Conservation (phyloP, 2,113 vertebrate species). For the Phylloscopus trochilus region DNA sequence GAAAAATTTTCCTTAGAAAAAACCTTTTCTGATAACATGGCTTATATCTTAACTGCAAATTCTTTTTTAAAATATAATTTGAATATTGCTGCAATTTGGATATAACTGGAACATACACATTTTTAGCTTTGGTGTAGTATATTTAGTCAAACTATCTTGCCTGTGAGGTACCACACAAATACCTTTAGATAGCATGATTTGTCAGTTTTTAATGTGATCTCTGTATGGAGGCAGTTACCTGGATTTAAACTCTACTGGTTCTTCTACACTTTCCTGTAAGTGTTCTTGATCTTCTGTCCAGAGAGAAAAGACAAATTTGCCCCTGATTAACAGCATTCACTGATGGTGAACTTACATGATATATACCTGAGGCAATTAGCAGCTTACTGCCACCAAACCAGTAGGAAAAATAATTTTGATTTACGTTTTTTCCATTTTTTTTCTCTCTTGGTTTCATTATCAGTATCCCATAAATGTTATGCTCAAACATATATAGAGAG, state of each 20-base stretch:
- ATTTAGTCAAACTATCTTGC: neutral
- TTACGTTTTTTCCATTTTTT: neutral
- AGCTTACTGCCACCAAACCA: neutral
- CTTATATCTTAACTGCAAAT: neutral
- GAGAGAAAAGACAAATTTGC: neutral
- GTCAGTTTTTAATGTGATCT: neutral
- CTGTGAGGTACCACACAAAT: neutral
- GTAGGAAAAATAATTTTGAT: neutral
- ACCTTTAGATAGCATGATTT: neutral
- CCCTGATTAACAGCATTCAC: neutral
- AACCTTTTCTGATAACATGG: neutral
- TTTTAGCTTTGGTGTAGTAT: neutral
- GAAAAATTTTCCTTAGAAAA: neutral
- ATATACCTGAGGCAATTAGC: neutral
- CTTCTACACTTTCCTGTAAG: neutral
- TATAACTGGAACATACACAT: neutral
- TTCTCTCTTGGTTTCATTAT: neutral
- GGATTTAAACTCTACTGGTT: neutral
- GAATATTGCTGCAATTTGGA: neutral
- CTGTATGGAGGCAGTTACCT: neutral
- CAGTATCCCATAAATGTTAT: neutral
- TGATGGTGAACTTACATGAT: neutral
- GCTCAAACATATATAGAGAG: accelerated
- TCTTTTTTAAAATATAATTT: neutral
- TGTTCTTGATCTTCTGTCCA: neutral